Base-by-base conservation (phyloP, 2,113 vertebrate species). In the Platysteira castanea region DNA sequence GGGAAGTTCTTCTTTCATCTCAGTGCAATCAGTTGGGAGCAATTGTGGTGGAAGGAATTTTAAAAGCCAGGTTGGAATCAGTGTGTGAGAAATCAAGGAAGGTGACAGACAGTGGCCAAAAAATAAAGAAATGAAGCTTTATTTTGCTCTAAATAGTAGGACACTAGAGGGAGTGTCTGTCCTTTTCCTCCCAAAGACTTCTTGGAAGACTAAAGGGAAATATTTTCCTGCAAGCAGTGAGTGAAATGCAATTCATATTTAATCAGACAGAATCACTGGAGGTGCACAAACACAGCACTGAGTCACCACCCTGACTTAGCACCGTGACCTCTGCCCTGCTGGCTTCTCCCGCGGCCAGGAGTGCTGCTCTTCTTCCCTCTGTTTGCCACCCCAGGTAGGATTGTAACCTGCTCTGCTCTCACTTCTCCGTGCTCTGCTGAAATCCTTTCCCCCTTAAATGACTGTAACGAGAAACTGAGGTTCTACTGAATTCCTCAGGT, bases 91-190 rank as follows among this genome's bases (percentile, higher is more conserved):
- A 92, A 88, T 67, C 54, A 73, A 59, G 59, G 44, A 31, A 80
- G 23, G 47, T 37, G 35, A 67, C 19, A 74, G 75, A 1, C 24
- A 65, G 4, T 4, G 15, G 37, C 28, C 26, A 35, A 31, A 82
- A 71, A 49, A 23, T 15, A 54, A 39, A 53, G 24, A 28, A n/a
- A 20, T 3, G 44, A 50, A 81, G 53, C 3, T 86, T 69, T 5
- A 56, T 35, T 52, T 46, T 47, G 22, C 30, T 63, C 7, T 68
- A 24, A 78, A 24, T 4, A 84, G 17, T 11, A 59, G 37, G 35
- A 84, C 96, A 42, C 90, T 94, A 94, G 95, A 64, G 86, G 96
- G 96, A 96, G 96, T 26, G 30, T 88, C 95, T 81, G 90, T 50
- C 60, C 52, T 96, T 96, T 75, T 71, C 41, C 56, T 94, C 44